Base-by-base conservation (phyloP, 2,888 invertebrate genomes). In the Agriopis leucophaearia region DNA sequence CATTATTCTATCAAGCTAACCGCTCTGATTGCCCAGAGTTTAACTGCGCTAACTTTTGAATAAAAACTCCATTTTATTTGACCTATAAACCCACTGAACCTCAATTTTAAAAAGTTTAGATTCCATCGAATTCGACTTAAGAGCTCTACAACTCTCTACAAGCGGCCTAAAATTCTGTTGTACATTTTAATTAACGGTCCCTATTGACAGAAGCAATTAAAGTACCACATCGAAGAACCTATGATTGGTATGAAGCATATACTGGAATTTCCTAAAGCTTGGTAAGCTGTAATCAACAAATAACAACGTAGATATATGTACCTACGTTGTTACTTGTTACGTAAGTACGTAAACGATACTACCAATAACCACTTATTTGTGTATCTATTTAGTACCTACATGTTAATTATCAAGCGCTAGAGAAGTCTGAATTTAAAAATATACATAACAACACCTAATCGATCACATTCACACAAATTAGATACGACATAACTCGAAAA, bases 21-120 rank as follows among this genome's bases (percentile, higher is more conserved):
- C 54, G 64, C 35, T 61, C n/a, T 61, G 55, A 66, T 63, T 63
- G 47, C 35, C 51, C 38, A 42, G n/a, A 16, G 47, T 18, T 55
- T 54, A 56, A 56, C 55, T 15, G 44, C 38, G 42, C 62, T 42
- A 59, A 63, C 69, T 63, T 66, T 70, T 52, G 45, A 55, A 58
- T 52, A 36, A 40, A 54, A 61, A 63, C 18, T 35, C 47, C 45
- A 38, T 48, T 64, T 13, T 10, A 40, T 57, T 64, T 61, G 64
- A 50, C 60, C 61, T 54, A 64, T 7, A 66, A 57, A 64, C 42
- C 40, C 18, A 60, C 47, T 62, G 47, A 57, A 55, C 58, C 48
- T 52, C 27, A 16, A 15, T 55, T 57, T 66, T 59, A 18, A 48
- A 52, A 62, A 52, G 36, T 58, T 58, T 38, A 52, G 10, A 44